A percentile compares a stretch with the other conserved stretches of the same genome.
Evolutionary conservation across 2,797 vertebrate species (phyloP).

Genomic region (Chaetophractus vellerosus): DNA sequence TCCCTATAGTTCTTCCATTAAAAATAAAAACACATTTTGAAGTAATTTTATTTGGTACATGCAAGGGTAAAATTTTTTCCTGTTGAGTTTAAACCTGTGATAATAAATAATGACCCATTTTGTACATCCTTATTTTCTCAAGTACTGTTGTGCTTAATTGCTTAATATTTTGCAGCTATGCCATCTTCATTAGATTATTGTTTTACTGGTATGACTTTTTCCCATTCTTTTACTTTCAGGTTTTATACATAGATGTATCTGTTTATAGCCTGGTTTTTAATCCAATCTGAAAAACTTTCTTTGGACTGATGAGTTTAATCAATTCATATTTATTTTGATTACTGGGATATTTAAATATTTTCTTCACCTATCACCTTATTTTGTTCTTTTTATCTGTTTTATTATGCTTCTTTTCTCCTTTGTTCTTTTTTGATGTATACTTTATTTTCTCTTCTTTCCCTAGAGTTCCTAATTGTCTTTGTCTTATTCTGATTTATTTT

Average conservation of each 20-base stretch:
- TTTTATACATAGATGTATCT: not conserved
- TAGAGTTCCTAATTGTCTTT: not conserved
- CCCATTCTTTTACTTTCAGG: not conserved
- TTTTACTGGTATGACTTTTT: not conserved
- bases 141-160: not conserved
- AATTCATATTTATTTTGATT: not conserved
- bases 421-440: not conserved
- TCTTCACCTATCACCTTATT: not conserved
- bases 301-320: not conserved
- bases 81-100: not conserved
- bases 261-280: not conserved
- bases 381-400: not conserved
- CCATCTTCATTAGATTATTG: not conserved
- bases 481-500: not conserved
- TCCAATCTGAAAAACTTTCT: not conserved
- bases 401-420: not conserved
- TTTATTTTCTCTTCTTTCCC: not conserved
- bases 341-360: not conserved
- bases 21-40: not conserved
- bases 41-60: not conserved
- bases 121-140: not conserved
- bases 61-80: not conserved
- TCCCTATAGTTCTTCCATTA: too few species aligned
- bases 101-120: not conserved
- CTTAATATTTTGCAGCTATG: not conserved